phyloP scores from a whole-genome alignment of 2,797 vertebrate genomes.

The Trachops cirrhosus region DNA sequence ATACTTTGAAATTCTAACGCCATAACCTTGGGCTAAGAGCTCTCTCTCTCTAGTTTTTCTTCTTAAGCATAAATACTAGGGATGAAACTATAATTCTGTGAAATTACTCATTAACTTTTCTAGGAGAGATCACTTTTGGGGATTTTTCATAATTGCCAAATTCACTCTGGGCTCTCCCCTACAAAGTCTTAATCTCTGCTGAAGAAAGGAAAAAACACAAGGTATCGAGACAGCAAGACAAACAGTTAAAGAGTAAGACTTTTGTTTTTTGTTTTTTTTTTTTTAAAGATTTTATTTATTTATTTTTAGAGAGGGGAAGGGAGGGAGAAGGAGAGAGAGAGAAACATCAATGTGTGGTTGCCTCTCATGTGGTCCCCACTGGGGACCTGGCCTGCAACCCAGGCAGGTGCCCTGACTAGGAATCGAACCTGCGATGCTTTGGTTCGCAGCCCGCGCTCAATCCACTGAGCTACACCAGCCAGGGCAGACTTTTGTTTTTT shows the following conservation, averaged over 20 bases:
- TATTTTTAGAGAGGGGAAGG: no score
- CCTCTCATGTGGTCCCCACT: no score
- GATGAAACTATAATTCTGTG: slow-evolving; percentile 46
- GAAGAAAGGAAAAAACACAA: slow-evolving; percentile 32
- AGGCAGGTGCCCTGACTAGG: no score
- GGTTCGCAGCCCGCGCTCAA: no score
- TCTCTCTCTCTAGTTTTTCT: background rate
- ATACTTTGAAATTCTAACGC: slow-evolving; percentile 37
- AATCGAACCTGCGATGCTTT: no score
- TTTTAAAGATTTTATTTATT: no score
- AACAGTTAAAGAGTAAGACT: slow-evolving; percentile 44
- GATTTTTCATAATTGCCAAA: slow-evolving; percentile 64
- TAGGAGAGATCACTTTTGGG: slow-evolving; percentile 28
- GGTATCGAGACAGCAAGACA: background rate
- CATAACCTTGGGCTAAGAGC: background rate
- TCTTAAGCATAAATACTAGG: background rate
- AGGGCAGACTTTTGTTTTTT: no score
- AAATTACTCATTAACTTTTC: slow-evolving; percentile 61
- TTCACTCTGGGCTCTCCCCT: background rate
- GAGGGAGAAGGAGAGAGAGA: no score
- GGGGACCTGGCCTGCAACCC: no score
- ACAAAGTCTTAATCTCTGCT: slow-evolving; percentile 32
- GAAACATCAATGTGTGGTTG: no score
- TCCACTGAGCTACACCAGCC: no score
- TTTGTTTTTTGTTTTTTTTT: no score